Evolutionary conservation across 2,888 invertebrate species (phyloP).

Genomic region (Sarcophaga carnaria): DNA sequence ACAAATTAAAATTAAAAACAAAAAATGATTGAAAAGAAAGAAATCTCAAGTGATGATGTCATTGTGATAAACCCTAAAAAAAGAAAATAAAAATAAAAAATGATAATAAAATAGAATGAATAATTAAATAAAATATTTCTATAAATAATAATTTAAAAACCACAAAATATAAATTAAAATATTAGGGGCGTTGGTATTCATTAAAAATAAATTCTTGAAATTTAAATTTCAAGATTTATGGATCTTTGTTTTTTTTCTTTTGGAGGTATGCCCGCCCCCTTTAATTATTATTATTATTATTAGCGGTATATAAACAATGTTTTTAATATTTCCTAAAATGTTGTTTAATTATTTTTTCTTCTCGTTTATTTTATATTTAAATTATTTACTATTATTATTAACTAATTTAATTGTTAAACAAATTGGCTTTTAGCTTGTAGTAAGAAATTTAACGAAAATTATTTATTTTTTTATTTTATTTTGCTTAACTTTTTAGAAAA

Average conservation of each 20-base stretch:
- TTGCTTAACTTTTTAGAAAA: constrained; percentile 33
- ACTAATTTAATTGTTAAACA: constrained; percentile 18
- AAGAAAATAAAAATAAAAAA: constrained; percentile 24
- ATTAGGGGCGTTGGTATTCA: constrained; percentile 24
- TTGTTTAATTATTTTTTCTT: neutral
- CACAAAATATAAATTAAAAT: constrained; percentile 31
- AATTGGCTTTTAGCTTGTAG: constrained; percentile 43
- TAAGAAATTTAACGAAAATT: constrained; percentile 54
- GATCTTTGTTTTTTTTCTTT: neutral
- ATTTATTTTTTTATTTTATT: constrained; percentile 47
- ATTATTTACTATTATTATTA: constrained; percentile 8
- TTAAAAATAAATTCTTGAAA: neutral
- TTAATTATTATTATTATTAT: neutral
- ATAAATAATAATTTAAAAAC: neutral
- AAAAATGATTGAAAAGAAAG: constrained; percentile 20
- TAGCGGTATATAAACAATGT: constrained; percentile 45
- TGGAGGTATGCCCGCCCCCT: neutral
- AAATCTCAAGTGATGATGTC: constrained; percentile 68
- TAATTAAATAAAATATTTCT: constrained; percentile 2
- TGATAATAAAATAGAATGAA: constrained; percentile 3
- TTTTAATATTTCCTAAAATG: constrained; percentile 8
- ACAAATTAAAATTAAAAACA: neutral
- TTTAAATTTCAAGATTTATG: neutral
- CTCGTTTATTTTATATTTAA: neutral
- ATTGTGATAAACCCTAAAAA: constrained; percentile 70